Base-by-base conservation (phyloP, 2,888 invertebrate genomes). In the Heteromyza rotundicornis region DNA sequence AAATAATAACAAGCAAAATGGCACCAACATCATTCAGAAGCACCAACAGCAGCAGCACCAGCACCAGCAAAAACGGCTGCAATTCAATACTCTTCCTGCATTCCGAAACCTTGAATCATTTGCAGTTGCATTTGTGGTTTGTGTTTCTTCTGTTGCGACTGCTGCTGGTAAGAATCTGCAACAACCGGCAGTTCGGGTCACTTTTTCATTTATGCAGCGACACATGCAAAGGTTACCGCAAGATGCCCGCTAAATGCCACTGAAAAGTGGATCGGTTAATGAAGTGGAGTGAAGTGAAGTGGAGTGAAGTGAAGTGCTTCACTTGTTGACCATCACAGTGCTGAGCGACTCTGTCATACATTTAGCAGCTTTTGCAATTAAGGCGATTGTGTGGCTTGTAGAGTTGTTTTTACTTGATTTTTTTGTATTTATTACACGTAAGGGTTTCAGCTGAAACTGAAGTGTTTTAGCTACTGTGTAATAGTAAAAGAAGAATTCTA, bases 41-140 rank as follows among this genome's bases (percentile, higher is more conserved):
- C 40, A 40, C 10, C 20, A 20, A 47, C 19, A 47, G 47, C 47
- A 19, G 14, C 47, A 19, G 20, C 20, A 19, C 40, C 3, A 40
- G n/a, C 16, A 40, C 12, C n/a, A 40, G n/a, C 40, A 40, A 14
- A 3, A n/a, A 14, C 8, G 3, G 19, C 19, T 47, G 76, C 72
- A 80, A 80, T 72, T 70, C 72, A 72, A 81, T 78, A 77, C 74
- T 82, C 82, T 82, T 82, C 82, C 82, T 82, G 83, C 82, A 82
- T 82, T 78, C 81, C 82, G 78, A 79, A 82, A 81, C 82, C 82
- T 82, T 82, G 82, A 82, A 82, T 82, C 82, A 82, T 74, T 40
- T 40, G 40, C n/a, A 40, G 27, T 27, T 27, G 27, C 10, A 5
- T 5, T 27, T 27, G 27, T 27, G 5, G 27, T 27, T 27, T 5